Base-by-base conservation (phyloP, 2,113 vertebrate genomes). In the Psittacus erithacus region DNA sequence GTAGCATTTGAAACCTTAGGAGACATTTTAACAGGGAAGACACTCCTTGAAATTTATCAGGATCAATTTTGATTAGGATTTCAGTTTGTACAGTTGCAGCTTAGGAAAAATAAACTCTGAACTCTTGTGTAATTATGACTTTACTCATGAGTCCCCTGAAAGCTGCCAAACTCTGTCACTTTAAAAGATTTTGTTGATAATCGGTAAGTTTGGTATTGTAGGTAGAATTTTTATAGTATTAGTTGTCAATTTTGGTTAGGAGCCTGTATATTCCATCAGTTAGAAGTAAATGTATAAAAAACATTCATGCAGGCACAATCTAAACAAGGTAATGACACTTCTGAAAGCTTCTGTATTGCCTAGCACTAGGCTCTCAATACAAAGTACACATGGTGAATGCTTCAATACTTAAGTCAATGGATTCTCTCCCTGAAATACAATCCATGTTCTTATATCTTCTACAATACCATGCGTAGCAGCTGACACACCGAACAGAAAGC, bases 381-480 rank as follows among this genome's bases (percentile, higher is more conserved):
- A 33, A 73, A 43, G 5, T 50, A 70, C 38, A 18, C 24, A 28
- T 0, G 22, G 22, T 46, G 33, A 47, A 47, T 33, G 23, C 41
- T 90, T 71, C 82, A 53, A 5, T 65, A 33, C 29, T 28, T 38
- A 35, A 67, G 17, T 47, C 27, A 50, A 6, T 8, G 22, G 44
- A 20, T 49, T 13, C 12, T 44, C 24, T 49, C 52, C 47, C 27
- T 63, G 55, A 78, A 62, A 62, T 15, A 43, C 29, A 88, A 29
- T 11, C 41, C 33, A 19, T 6, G 8, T 49, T 65, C 57, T 31
- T 43, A 3, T 33, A 35, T 0, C 0, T 50, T 63, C 43, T 57
- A 33, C 41, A 68, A 57, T 35, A 82, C 11, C 15, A 9, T 43
- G 62, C 35, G 39, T 2, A 55, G 52, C 23, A 77, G 57, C 70